These are phyloP conservation scores for Drosophila helvetica DNA, from an alignment of 2,888 invertebrate species.

Conservation along the genomic window DNA sequence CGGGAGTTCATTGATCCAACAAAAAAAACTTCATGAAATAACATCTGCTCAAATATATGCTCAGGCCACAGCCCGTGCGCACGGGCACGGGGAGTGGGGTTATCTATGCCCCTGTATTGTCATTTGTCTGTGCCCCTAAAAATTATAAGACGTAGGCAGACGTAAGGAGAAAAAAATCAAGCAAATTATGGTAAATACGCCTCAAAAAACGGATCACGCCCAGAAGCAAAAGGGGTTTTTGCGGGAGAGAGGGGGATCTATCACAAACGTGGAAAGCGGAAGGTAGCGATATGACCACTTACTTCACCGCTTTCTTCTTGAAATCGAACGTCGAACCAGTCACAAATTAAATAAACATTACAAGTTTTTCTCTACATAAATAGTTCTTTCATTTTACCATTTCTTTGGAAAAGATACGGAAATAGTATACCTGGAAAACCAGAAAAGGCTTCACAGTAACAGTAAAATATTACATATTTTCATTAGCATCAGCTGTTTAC, in stretches of 20 bases:
- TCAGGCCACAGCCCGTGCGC: background rate
- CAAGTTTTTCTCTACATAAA: too few species aligned
- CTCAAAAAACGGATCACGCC: slow-evolving; percentile 61
- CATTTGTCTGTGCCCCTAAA: background rate
- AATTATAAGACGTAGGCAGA: background rate
- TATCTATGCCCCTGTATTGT: slow-evolving; percentile 31
- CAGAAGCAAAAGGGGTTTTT: slow-evolving; percentile 2
- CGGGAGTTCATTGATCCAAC: slow-evolving; percentile 56
- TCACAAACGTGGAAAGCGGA: background rate
- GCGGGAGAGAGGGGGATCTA: background rate
- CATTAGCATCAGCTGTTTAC: too few species aligned
- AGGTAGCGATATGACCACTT: background rate
- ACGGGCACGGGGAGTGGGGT: too few species aligned
- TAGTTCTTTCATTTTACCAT: too few species aligned
- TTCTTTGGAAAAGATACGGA: too few species aligned
- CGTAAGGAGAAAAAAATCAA: slow-evolving; percentile 54
- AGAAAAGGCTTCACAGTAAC: too few species aligned
- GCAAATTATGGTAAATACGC: slow-evolving; percentile 70
- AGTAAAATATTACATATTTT: too few species aligned
- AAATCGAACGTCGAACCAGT: too few species aligned
- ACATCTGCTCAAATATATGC: slow-evolving; percentile 64
- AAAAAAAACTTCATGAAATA: slow-evolving; percentile 2
- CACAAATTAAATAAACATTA: too few species aligned
- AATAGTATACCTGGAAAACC: too few species aligned
- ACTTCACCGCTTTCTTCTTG: background rate